phyloP scores from a whole-genome alignment of 1,140 invertebrate genomes.

The Lasioglossum albipes region DNA sequence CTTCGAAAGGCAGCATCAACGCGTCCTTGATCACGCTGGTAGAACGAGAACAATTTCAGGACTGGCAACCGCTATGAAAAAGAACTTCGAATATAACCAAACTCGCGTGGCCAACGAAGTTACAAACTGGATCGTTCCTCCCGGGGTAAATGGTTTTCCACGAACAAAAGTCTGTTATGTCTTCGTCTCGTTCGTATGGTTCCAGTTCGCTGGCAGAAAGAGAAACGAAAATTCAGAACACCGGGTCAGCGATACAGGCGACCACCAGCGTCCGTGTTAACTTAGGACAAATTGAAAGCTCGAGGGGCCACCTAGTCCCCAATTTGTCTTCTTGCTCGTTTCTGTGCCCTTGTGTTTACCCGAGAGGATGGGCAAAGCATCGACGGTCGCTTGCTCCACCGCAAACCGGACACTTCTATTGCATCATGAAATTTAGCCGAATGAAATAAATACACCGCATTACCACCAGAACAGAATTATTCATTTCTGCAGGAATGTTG shows the following conservation, averaged over 20 bases:
- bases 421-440: background rate
- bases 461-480: background rate
- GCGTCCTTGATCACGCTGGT: too few relatives aligned
- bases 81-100: background rate
- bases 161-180: background rate
- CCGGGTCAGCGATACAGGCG: constrained; percentile 16
- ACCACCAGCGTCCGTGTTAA: constrained; percentile 51
- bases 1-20: too few relatives aligned
- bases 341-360: constrained; percentile 29
- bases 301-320: constrained; percentile 42
- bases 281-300: constrained; percentile 67
- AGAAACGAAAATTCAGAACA: constrained; percentile 45
- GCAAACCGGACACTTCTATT: background rate
- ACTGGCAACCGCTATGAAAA: too few relatives aligned
- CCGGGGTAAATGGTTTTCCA: background rate
- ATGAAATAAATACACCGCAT: background rate
- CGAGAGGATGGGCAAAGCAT: background rate
- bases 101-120: background rate
- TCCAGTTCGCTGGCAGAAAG: background rate
- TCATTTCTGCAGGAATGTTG: background rate
- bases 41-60: too few relatives aligned
- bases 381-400: constrained; percentile 8
- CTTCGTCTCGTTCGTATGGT: constrained; percentile 5
- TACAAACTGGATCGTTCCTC: constrained; percentile 17
- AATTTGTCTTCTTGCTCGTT: constrained; percentile 52